Percentiles rank a stretch among this genome's conserved stretches.
phyloP scores from a whole-genome alignment of 2,888 invertebrate genomes.

The Spialia ferax region DNA sequence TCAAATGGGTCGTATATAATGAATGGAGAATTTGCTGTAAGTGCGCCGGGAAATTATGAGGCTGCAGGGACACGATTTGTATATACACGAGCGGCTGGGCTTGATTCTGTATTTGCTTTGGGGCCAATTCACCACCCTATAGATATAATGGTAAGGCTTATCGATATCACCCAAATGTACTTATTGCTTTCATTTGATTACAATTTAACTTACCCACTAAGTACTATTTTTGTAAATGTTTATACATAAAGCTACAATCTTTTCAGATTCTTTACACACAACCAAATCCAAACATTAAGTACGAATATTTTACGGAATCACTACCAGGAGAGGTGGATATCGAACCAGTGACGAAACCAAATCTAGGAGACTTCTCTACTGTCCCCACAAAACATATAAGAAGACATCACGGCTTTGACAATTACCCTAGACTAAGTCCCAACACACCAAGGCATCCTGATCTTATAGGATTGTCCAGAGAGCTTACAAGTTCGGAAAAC shows the following conservation, averaged over 20 bases:
- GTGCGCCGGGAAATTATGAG: conserved; percentile 91
- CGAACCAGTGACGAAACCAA: conserved; percentile 59
- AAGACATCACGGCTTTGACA: conserved; percentile 70
- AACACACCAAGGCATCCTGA: conserved; percentile 56
- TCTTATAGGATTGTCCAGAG: conserved; percentile 55
- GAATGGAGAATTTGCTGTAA: conserved; percentile 94
- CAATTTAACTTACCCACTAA: too few relatives aligned
- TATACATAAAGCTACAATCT: too few relatives aligned
- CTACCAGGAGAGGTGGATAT: conserved; percentile 72
- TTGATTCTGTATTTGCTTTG: conserved; percentile 92
- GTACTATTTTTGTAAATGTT: neutral
- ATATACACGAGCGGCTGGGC: conserved; percentile 91
- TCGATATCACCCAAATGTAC: neutral
- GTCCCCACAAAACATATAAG: conserved; percentile 68
- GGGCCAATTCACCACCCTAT: conserved; percentile 92
- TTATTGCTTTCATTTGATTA: neutral
- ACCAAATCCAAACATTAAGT: conserved; percentile 95
- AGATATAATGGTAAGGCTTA: conserved; percentile 90
- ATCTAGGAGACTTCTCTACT: conserved; percentile 58
- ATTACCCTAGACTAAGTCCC: conserved; percentile 54
- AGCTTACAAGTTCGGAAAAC: conserved; percentile 55
- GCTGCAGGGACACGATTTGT: conserved; percentile 93
- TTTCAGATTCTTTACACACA: conserved; percentile 93
- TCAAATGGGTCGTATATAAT: conserved; percentile 92
- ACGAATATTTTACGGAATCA: conserved; percentile 94